Evolutionary conservation across 2,888 invertebrate genomes (phyloP).

Genomic region (Azorinus chamasolen): DNA sequence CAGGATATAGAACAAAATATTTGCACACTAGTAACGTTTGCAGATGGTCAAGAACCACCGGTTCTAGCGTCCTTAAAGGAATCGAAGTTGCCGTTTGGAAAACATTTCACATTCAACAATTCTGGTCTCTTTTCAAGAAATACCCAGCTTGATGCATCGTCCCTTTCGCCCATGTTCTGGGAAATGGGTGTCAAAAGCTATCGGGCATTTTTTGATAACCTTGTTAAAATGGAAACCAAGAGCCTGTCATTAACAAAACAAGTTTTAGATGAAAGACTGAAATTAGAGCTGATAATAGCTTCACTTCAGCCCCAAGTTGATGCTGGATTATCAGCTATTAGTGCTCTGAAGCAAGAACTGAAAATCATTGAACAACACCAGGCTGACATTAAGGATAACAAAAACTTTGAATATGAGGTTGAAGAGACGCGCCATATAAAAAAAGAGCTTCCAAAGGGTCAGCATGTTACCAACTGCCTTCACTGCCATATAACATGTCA

Average conservation of each 20-base stretch:
- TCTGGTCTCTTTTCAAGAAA: conserved; percentile 50
- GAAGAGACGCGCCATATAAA: conserved; percentile 52
- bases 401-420: conserved; percentile 64
- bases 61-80: conserved; percentile 46
- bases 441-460: conserved; percentile 26
- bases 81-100: conserved; percentile 46
- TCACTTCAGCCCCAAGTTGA: conserved; percentile 5
- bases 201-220: conserved; percentile 40
- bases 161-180: conserved; percentile 45
- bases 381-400: conserved; percentile 52
- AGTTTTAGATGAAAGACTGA: conserved; percentile 45
- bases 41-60: conserved; percentile 58
- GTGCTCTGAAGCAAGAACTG: not conserved
- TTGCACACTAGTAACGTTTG: conserved; percentile 55
- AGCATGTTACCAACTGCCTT: conserved; percentile 37
- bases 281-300: conserved; percentile 35
- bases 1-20: conserved; percentile 60
- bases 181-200: conserved; percentile 51
- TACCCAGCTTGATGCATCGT: conserved; percentile 11
- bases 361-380: conserved; percentile 35
- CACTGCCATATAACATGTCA: conserved; percentile 35
- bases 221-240: conserved; percentile 30
- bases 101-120: conserved; percentile 55
- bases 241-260: conserved; percentile 55
- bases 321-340: conserved; percentile 1